Conservation (phyloP, 1,140 invertebrate species). For the Arion vulgaris region DNA sequence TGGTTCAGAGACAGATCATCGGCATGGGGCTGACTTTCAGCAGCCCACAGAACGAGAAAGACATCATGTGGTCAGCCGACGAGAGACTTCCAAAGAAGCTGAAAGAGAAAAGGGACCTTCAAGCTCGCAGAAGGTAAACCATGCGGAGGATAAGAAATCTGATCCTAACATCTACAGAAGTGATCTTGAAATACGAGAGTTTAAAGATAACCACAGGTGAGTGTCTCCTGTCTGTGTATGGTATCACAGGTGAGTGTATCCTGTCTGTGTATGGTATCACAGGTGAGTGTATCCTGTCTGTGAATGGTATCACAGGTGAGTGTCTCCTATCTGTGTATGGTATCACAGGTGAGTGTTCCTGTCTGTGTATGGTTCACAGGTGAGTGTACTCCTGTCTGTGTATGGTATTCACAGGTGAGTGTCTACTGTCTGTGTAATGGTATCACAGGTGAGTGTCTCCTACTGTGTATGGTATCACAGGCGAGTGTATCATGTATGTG, state of each 20-base stretch:
- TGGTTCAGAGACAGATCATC: conserved; percentile 54
- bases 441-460: too few relatives aligned
- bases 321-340: not conserved
- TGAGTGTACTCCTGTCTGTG: too few relatives aligned
- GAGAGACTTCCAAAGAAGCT: not conserved
- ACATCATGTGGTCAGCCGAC: not conserved
- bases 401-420: too few relatives aligned
- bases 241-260: not conserved
- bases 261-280: not conserved
- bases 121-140: not conserved
- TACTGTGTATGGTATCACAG: too few relatives aligned
- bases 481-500: too few relatives aligned
- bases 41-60: conserved; percentile 20
- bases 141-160: not conserved
- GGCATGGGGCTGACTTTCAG: conserved; percentile 38
- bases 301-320: not conserved
- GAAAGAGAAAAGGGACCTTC: not conserved
- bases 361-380: too few relatives aligned
- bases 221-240: not conserved
- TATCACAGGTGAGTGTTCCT: not conserved
- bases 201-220: not conserved
- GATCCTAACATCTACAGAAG: not conserved
- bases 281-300: not conserved
- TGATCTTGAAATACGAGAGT: not conserved
- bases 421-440: too few relatives aligned